Evolutionary conservation across 2,797 vertebrate species (phyloP), one percentile per base, ranked within the genome.

Genomic region (Anguilla pacifica): DNA sequence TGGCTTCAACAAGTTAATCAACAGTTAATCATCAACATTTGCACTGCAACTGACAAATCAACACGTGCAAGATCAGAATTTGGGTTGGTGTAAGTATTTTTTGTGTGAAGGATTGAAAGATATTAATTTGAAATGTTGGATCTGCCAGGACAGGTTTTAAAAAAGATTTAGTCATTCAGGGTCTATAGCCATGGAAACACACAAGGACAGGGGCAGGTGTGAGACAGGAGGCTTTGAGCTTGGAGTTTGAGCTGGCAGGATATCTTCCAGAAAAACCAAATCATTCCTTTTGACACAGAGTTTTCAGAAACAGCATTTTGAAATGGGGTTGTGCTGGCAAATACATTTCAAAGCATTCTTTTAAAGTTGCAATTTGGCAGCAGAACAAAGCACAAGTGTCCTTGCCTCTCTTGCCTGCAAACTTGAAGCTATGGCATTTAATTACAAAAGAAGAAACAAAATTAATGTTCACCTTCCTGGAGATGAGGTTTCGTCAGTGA

Each of bases 211-310:
- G 28, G 70, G 28, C 28, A 31, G 28, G 31, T 74, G 70, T 39
- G 31, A 35, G 70, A 1, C 1, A 2, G 31, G 70, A 70, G 22
- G n/a, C n/a, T 70, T n/a, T 70, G 25, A 70, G 15, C 64, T n/a
- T 25, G 64, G n/a, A 28, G 64, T n/a, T 28, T 10, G 25, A 25
- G 9, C n/a, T 28, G n/a, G 64, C 70, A 31, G 31, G 31, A 74
- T 31, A 28, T 74, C 28, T 74, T 2, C 35, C 35, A 9, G 53
- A 64, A 77, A 77, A 86, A 88, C 89, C 91, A 28, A 70, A 28
- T 70, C 9, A 35, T 35, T 93, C 91, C 89, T 91, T 46, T 95
- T 93, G 92, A 91, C 35, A 91, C 92, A 74, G n/a, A 74, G n/a
- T 10, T 89, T 88, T 89, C 74, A 87, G 89, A 88, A 57, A 88